Conservation (phyloP, 1,140 invertebrate genomes). For the Rhyacophila brunnea region DNA sequence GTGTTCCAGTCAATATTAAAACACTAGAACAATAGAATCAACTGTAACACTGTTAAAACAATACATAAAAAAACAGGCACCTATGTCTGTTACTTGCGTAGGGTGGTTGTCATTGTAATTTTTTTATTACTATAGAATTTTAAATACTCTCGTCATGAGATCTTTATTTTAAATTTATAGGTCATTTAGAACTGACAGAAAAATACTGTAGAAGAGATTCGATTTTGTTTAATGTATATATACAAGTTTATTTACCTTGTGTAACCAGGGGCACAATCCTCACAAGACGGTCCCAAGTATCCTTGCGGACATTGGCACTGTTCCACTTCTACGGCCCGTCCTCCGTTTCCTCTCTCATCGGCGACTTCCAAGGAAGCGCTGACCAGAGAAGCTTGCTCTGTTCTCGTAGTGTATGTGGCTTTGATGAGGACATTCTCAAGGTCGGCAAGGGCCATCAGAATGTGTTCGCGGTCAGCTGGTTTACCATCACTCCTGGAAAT, state of each 20-base stretch:
- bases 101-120: no score
- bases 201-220: no score
- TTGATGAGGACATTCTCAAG: constrained; percentile 86
- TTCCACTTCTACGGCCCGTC: constrained; percentile 79
- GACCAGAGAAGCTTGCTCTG: constrained; percentile 69
- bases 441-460: constrained; percentile 91
- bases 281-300: constrained; percentile 83
- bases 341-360: constrained; percentile 63
- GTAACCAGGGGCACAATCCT: constrained; percentile 88
- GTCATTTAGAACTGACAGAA: no score
- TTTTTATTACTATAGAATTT: no score
- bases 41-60: no score
- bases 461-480: constrained; percentile 77
- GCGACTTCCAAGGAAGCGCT: constrained; percentile 79
- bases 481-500: constrained; percentile 71
- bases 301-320: constrained; percentile 79
- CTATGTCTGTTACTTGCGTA: no score
- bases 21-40: no score
- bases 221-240: no score
- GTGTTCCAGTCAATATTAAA: no score
- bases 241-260: constrained; percentile 60
- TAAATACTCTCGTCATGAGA: no score
- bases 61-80: no score
- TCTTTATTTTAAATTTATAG: no score
- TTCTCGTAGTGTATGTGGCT: constrained; percentile 85